Percentiles rank a stretch among this genome's conserved stretches.
Conservation (phyloP, 35 echinoderm and acorn worm species). For the Ophiothrix spiculata region DNA sequence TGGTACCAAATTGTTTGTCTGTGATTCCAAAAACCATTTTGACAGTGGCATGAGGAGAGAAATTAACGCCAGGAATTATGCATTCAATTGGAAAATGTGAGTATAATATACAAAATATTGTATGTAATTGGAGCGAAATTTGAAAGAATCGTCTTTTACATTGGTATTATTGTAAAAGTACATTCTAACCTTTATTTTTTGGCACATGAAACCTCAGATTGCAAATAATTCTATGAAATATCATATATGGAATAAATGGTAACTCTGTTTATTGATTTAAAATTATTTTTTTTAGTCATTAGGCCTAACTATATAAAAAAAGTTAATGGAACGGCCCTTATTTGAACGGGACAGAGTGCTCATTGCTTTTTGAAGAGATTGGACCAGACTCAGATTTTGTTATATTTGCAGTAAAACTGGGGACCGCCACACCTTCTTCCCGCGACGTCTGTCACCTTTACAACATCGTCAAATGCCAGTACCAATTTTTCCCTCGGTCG, state of each 20-base stretch:
- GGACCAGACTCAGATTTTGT: too few species aligned
- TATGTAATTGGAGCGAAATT: background rate
- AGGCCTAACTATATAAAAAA: too few species aligned
- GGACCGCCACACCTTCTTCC: too few species aligned
- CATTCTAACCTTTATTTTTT: background rate
- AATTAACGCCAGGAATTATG: background rate
- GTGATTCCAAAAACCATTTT: constrained; percentile 24
- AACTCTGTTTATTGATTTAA: too few species aligned
- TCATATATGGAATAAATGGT: background rate
- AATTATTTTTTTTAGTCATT: too few species aligned
- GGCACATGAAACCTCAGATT: background rate
- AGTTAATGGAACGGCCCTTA: too few species aligned
- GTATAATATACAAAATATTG: background rate
- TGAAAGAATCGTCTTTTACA: background rate
- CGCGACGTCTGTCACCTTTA: too few species aligned
- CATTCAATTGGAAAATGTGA: constrained; percentile 16
- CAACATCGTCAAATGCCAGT: too few species aligned
- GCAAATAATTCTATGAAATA: background rate
- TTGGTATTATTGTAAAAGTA: background rate
- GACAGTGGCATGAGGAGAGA: constrained; percentile 25
- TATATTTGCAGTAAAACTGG: too few species aligned
- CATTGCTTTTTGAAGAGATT: too few species aligned
- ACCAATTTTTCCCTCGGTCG: too few species aligned
- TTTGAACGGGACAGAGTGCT: too few species aligned
- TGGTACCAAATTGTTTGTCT: background rate